Conservation (phyloP, 2,113 vertebrate genomes). For the Crocuta crocuta region DNA sequence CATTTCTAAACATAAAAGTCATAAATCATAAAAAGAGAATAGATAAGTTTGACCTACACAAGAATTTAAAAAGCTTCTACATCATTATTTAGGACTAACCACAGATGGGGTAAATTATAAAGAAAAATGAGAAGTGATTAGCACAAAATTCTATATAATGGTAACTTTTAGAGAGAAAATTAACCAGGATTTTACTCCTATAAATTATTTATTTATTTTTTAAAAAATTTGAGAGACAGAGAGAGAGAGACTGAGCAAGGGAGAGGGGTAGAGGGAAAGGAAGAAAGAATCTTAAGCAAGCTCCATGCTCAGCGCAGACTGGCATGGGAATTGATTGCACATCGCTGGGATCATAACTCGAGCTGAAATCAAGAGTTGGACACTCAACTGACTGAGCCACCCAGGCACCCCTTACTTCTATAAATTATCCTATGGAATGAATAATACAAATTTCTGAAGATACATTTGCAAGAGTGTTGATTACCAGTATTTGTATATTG, state of each 20-base stretch:
- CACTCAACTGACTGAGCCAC: no score
- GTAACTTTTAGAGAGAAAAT: background rate
- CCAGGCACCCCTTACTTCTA: background rate
- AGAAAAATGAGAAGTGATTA: conserved; percentile 2
- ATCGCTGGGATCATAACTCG: no score
- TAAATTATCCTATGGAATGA: background rate
- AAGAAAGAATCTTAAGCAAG: no score
- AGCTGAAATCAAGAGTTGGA: no score
- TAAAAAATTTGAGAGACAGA: no score
- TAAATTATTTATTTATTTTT: background rate
- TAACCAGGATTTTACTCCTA: background rate
- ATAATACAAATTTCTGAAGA: conserved; percentile 7
- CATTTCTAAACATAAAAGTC: conserved; percentile 13
- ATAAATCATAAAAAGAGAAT: background rate
- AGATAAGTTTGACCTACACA: background rate
- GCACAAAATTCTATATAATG: background rate
- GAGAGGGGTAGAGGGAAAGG: no score
- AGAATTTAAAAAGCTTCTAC: conserved; percentile 14
- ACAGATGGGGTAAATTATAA: background rate
- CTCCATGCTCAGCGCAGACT: no score
- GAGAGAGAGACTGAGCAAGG: no score
- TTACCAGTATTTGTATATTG: background rate
- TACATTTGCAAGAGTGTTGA: background rate
- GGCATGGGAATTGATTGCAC: no score
- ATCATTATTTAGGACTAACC: background rate